Conservation (phyloP, 2,888 invertebrate genomes). For the Helicoverpa assulta region DNA sequence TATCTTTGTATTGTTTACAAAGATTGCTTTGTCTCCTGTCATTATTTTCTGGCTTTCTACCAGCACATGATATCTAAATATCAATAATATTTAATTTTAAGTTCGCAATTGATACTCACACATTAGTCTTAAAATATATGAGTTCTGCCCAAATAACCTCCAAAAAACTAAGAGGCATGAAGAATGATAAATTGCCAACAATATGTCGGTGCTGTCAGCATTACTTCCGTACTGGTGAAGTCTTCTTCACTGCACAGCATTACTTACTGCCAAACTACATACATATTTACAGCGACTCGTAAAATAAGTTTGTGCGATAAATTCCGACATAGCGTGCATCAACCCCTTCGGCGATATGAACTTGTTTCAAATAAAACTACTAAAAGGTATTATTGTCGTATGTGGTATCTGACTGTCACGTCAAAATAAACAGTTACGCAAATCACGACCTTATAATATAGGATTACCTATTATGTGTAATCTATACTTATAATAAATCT, state of each 20-base stretch:
- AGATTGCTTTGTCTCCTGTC: neutral
- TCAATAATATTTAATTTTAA: too few species aligned
- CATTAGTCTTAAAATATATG: too few species aligned
- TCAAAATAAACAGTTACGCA: slow-evolving; percentile 5
- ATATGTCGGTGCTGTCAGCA: slow-evolving; percentile 28
- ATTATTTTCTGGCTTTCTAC: too few species aligned
- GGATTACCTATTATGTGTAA: too few species aligned
- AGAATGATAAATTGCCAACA: neutral
- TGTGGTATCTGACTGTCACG: slow-evolving; percentile 17
- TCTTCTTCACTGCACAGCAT: slow-evolving; percentile 15
- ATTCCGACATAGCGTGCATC: slow-evolving; percentile 42
- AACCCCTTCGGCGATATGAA: slow-evolving; percentile 15
- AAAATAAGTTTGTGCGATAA: slow-evolving; percentile 53
- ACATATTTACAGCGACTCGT: slow-evolving; percentile 52
- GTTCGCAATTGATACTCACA: too few species aligned
- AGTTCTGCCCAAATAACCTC: slow-evolving; percentile 3
- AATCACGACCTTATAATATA: neutral
- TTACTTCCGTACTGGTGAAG: slow-evolving; percentile 34
- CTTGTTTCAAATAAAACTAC: slow-evolving; percentile 24
- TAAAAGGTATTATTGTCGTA: slow-evolving; percentile 20
- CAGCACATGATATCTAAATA: too few species aligned
- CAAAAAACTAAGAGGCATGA: slow-evolving; percentile 1
- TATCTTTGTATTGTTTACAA: neutral
- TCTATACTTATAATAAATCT: too few species aligned
- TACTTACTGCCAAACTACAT: slow-evolving; percentile 48